These are phyloP conservation scores for Chamaetylas fuelleborni DNA, from an alignment of 2,113 vertebrate genomes.

Conservation along the genomic window DNA sequence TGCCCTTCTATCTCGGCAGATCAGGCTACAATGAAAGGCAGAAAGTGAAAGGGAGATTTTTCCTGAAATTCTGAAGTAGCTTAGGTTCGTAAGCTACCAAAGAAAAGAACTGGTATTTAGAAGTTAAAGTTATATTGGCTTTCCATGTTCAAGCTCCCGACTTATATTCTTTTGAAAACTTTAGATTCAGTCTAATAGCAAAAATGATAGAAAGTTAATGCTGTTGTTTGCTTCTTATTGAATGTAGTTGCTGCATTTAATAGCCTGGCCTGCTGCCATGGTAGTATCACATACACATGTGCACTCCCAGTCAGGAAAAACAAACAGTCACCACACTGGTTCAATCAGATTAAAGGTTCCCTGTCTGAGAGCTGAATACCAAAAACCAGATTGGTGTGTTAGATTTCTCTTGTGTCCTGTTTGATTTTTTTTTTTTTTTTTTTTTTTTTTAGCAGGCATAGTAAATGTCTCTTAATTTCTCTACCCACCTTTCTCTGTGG, in stretches of 20 bases:
- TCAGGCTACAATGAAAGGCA: not conserved
- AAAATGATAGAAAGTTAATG: not conserved
- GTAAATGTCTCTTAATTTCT: conserved; percentile 13
- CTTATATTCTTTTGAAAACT: not conserved
- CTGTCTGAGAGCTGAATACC: conserved; percentile 40
- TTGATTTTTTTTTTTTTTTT: conserved; percentile 26
- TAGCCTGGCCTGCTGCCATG: conserved; percentile 49
- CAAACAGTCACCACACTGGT: conserved; percentile 37
- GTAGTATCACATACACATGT: not conserved
- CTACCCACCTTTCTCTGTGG: not conserved
- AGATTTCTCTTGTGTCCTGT: not conserved
- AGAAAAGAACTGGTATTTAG: not conserved
- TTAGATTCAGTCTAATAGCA: not conserved
- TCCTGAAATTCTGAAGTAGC: not conserved
- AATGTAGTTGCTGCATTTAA: conserved; percentile 31
- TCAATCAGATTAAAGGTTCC: conserved; percentile 51
- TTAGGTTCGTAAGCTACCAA: not conserved
- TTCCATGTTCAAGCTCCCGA: not conserved
- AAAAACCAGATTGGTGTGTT: conserved; percentile 21
- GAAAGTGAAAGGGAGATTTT: not conserved
- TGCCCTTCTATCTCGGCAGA: not conserved
- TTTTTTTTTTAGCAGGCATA: not conserved
- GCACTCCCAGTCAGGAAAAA: conserved; percentile 40
- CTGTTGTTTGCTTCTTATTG: conserved; percentile 25
- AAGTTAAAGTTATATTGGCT: not conserved